Evolutionary conservation across 2,113 vertebrate genomes (phyloP).

Genomic region (Talpa occidentalis): DNA sequence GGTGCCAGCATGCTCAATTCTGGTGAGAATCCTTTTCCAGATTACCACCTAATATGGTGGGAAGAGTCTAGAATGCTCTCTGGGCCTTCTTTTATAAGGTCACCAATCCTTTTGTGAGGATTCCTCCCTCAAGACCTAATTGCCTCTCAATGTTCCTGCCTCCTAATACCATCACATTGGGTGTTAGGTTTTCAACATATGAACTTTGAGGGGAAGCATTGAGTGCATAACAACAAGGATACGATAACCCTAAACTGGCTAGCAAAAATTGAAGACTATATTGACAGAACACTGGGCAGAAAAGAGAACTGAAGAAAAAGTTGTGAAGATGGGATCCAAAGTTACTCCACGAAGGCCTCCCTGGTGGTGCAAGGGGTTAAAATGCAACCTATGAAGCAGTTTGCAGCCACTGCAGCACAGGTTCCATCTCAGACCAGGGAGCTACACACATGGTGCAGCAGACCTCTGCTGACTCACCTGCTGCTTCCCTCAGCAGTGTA

Average conservation of each 20-base stretch:
- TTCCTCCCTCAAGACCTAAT: background rate
- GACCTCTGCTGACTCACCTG: too few relatives aligned
- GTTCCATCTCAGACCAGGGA: too few relatives aligned
- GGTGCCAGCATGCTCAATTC: background rate
- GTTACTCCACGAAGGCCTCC: too few relatives aligned
- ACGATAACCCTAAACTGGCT: background rate
- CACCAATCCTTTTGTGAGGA: background rate
- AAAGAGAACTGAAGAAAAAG: background rate
- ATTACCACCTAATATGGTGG: background rate
- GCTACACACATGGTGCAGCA: too few relatives aligned
- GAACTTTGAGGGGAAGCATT: background rate
- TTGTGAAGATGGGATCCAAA: background rate
- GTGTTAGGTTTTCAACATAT: background rate
- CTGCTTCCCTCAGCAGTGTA: too few relatives aligned
- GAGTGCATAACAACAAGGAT: background rate
- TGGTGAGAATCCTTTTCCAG: background rate
- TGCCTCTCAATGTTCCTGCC: background rate
- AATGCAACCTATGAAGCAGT: too few relatives aligned
- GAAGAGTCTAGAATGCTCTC: background rate
- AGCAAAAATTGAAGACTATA: background rate
- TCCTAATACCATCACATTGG: background rate
- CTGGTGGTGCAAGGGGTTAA: too few relatives aligned
- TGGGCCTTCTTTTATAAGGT: background rate
- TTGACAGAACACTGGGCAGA: background rate
- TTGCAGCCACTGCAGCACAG: too few relatives aligned